Percentiles rank a stretch among this genome's conserved stretches.
These are phyloP conservation scores for Dysidea cf. avara DNA, from an alignment of 37 sponge, comb jelly and placozoan genomes.

Conservation along the genomic window DNA sequence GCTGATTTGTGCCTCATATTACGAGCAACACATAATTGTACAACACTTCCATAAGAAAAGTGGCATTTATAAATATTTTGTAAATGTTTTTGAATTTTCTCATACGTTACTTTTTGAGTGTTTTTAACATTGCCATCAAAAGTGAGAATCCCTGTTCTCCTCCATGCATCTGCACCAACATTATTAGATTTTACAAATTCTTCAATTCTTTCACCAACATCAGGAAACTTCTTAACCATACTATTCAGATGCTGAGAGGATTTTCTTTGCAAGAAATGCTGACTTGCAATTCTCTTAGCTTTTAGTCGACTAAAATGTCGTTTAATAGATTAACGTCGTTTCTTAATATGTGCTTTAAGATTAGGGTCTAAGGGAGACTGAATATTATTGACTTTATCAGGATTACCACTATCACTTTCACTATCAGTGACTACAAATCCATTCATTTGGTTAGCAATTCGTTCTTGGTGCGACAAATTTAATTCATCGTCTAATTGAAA, in stretches of 20 bases:
- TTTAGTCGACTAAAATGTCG: background rate
- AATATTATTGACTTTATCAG: no score
- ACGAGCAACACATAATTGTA: slow-evolving; percentile 32
- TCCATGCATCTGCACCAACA: slow-evolving; percentile 31
- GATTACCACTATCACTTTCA: slow-evolving; percentile 19
- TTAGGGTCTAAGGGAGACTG: no score
- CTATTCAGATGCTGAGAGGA: background rate
- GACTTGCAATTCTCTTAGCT: background rate
- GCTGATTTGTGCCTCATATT: slow-evolving; percentile 8
- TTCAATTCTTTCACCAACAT: slow-evolving; percentile 36
- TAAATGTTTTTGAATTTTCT: slow-evolving; percentile 13
- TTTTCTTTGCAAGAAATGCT: background rate
- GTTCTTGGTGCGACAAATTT: no score
- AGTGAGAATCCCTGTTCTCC: slow-evolving; percentile 27
- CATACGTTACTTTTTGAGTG: slow-evolving; percentile 21
- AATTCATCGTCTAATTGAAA: no score
- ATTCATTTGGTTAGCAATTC: slow-evolving; percentile 12
- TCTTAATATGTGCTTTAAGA: no score
- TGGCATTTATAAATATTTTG: slow-evolving; percentile 3
- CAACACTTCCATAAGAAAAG: slow-evolving; percentile 27
- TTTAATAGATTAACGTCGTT: slow-evolving; percentile 3
- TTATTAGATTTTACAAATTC: slow-evolving; percentile 12
- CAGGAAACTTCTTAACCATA: slow-evolving; percentile 3
- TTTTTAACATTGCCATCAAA: slow-evolving; percentile 29
- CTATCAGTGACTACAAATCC: no score